Conservation (phyloP, 2,888 invertebrate genomes). For the Taenaris catops region DNA sequence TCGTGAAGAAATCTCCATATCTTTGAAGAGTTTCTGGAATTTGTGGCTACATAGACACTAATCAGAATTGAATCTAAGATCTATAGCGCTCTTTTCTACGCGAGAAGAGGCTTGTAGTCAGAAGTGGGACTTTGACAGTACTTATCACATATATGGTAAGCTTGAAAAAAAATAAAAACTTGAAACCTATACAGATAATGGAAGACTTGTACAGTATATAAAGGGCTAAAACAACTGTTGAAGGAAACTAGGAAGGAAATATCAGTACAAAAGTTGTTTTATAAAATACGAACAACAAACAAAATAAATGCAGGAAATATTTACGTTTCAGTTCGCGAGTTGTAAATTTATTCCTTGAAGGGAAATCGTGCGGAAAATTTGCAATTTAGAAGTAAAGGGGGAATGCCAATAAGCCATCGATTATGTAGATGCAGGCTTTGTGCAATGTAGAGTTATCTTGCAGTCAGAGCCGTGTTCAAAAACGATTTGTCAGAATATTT, state of each 20-base stretch:
- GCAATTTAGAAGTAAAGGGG: slow-evolving; percentile 78
- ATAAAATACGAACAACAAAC: slow-evolving; percentile 19
- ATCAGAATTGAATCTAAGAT: too few species aligned
- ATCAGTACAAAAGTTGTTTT: slow-evolving; percentile 13
- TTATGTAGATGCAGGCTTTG: slow-evolving; percentile 76
- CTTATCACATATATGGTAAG: too few species aligned
- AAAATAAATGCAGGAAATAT: slow-evolving; percentile 48
- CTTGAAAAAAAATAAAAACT: too few species aligned
- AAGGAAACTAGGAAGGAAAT: slow-evolving; percentile 2
- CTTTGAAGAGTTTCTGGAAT: too few species aligned
- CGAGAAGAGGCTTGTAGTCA: too few species aligned
- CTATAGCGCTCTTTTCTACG: too few species aligned
- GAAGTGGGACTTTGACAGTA: too few species aligned
- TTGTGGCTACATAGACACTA: too few species aligned
- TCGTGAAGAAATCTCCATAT: too few species aligned
- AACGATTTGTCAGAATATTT: slow-evolving; percentile 67
- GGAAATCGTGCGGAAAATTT: slow-evolving; percentile 78
- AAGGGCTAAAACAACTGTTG: too few species aligned
- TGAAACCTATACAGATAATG: too few species aligned
- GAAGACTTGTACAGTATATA: too few species aligned
- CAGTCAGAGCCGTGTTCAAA: slow-evolving; percentile 54
- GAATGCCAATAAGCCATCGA: slow-evolving; percentile 77
- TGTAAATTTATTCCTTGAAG: slow-evolving; percentile 69
- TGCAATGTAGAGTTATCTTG: slow-evolving; percentile 69
- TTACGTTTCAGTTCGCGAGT: slow-evolving; percentile 58